phyloP scores from a whole-genome alignment of 2,888 invertebrate genomes.

The Diaperis boleti region DNA sequence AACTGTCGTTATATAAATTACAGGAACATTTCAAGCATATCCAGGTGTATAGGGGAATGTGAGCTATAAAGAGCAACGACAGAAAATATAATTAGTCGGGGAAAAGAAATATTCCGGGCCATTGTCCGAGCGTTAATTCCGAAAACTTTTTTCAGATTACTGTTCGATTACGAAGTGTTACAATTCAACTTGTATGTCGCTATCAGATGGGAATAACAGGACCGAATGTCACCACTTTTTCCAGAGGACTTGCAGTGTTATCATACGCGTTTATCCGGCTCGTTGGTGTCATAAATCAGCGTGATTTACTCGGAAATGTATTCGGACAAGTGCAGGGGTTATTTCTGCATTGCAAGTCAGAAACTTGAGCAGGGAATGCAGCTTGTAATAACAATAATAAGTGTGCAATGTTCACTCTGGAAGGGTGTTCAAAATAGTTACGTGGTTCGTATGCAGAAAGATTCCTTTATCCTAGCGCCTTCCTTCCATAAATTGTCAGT shows the following conservation, averaged over 20 bases:
- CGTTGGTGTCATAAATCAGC: constrained; percentile 28
- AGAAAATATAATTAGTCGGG: constrained; percentile 15
- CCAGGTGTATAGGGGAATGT: constrained; percentile 33
- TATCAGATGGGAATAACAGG: constrained; percentile 15
- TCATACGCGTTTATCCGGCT: constrained; percentile 34
- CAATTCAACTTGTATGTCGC: neutral
- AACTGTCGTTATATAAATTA: constrained; percentile 35
- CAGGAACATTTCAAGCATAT: constrained; percentile 33
- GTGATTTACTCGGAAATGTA: constrained; percentile 26
- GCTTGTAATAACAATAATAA: no score
- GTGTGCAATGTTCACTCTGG: no score
- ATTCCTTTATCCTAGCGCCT: no score
- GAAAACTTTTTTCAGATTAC: no score
- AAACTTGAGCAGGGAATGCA: no score
- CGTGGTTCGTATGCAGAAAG: no score
- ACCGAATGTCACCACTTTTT: constrained; percentile 32
- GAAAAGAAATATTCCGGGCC: constrained; percentile 2
- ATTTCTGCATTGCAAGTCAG: no score
- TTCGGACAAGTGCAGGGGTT: constrained; percentile 28
- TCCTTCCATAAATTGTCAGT: no score
- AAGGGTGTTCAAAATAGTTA: no score
- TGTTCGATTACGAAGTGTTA: neutral
- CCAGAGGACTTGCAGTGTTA: constrained; percentile 23
- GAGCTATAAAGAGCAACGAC: constrained; percentile 2
- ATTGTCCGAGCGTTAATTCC: no score